A percentile compares a stretch with the other conserved stretches of the same genome.
These are phyloP conservation scores for Lasaia peninsularis DNA, from an alignment of 1,140 invertebrate species.

Conservation along the genomic window DNA sequence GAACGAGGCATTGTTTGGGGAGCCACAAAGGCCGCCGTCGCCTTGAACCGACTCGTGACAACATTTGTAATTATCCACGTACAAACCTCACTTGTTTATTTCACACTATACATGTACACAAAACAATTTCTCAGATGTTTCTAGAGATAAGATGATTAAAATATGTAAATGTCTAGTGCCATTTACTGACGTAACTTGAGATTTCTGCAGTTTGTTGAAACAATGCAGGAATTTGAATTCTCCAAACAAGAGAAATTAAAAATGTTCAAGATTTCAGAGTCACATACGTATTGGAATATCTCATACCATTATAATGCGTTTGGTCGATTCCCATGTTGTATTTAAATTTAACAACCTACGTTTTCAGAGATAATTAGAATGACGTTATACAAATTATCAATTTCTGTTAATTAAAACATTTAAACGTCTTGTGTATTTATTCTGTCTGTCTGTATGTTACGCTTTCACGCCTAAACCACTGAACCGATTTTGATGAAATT, in stretches of 20 bases:
- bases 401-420: no score
- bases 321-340: no score
- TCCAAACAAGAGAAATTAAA: not conserved
- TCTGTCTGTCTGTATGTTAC: no score
- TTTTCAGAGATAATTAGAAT: no score
- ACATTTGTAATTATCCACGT: conserved; percentile 9
- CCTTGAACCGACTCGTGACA: conserved; percentile 22
- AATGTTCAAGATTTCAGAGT: no score
- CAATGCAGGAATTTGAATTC: not conserved
- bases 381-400: no score
- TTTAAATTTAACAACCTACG: no score
- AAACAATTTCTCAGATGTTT: not conserved
- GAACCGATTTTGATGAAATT: no score
- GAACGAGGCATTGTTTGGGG: not conserved
- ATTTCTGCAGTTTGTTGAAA: not conserved
- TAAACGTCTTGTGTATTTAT: no score
- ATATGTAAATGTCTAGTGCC: not conserved
- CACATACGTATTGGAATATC: no score
- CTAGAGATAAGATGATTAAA: not conserved
- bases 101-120: not conserved
- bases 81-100: conserved; percentile 14
- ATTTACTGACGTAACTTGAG: not conserved
- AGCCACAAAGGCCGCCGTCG: conserved; percentile 11
- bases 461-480: no score
- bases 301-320: no score